Percentiles rank a stretch among this genome's conserved stretches.
These are phyloP conservation scores for Diabrotica balteata DNA, from an alignment of 2,888 invertebrate species.

Conservation along the genomic window DNA sequence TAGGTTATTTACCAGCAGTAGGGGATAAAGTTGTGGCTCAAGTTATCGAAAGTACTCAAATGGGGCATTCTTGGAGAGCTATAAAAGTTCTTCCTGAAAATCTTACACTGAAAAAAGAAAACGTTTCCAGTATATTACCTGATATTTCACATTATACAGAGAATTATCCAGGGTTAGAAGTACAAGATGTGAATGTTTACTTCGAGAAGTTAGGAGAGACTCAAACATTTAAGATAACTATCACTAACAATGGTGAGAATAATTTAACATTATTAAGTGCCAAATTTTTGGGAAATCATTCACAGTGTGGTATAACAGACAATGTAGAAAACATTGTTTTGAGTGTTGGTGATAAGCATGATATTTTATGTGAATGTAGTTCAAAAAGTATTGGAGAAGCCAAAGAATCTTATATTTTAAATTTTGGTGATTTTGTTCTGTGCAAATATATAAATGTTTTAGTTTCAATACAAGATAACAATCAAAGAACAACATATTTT, in stretches of 20 bases:
- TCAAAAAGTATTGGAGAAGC: constrained; percentile 69
- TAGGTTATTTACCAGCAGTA: constrained; percentile 64
- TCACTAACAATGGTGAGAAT: constrained; percentile 60
- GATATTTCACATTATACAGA: constrained; percentile 44
- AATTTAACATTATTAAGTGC: constrained; percentile 62
- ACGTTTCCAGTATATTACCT: constrained; percentile 20
- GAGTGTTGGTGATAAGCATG: not conserved
- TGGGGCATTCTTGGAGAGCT: constrained; percentile 66
- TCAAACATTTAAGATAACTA: constrained; percentile 60
- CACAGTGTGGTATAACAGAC: constrained; percentile 44
- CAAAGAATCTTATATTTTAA: constrained; percentile 68
- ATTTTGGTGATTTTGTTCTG: constrained; percentile 69
- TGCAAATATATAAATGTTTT: constrained; percentile 66
- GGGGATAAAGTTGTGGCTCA: constrained; percentile 72
- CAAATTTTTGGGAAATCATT: constrained; percentile 63
- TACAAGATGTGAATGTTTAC: constrained; percentile 62
- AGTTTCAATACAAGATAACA: constrained; percentile 48
- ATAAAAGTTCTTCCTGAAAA: constrained; percentile 59
- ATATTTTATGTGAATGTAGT: constrained; percentile 60
- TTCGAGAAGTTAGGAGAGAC: constrained; percentile 59
- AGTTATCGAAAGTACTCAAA: constrained; percentile 77
- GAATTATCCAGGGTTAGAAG: constrained; percentile 61
- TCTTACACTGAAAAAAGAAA: constrained; percentile 30
- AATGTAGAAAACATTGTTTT: constrained; percentile 49
- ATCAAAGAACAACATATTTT: constrained; percentile 19